Conservation (phyloP, 1,140 invertebrate species). For the Anoplophora glabripennis region DNA sequence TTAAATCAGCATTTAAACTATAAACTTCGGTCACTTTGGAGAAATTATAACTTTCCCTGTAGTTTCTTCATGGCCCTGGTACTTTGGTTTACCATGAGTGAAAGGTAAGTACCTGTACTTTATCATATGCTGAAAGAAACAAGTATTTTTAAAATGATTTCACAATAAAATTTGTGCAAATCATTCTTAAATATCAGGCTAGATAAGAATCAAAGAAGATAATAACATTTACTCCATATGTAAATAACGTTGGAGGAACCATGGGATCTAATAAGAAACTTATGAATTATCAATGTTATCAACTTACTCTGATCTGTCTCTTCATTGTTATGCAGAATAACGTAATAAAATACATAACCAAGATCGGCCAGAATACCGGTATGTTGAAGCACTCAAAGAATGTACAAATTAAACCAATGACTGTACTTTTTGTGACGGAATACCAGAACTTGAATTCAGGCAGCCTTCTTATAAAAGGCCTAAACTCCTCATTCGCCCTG, state of each 20-base stretch:
- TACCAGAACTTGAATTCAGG: slow-evolving; percentile 99
- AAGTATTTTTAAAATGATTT: slow-evolving; percentile 23
- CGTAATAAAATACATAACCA: slow-evolving; percentile 99
- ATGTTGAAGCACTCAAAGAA: slow-evolving; percentile 98
- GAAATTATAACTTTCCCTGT: slow-evolving; percentile 55
- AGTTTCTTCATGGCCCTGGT: slow-evolving; percentile 65
- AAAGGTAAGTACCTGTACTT: slow-evolving; percentile 98
- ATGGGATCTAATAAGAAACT: neutral
- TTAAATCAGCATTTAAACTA: neutral
- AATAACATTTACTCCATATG: no score
- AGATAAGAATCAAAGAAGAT: neutral
- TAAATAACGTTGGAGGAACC: neutral
- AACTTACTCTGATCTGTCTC: slow-evolving; percentile 93
- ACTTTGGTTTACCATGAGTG: slow-evolving; percentile 95
- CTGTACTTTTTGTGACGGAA: slow-evolving; percentile 92
- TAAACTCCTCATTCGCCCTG: slow-evolving; percentile 93
- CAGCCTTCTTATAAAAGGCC: slow-evolving; percentile 95
- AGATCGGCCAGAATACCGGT: slow-evolving; percentile 99
- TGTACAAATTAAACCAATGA: slow-evolving; percentile 88
- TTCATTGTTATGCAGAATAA: slow-evolving; percentile 99
- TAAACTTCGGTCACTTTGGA: slow-evolving; percentile 29
- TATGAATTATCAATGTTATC: neutral
- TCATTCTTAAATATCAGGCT: neutral
- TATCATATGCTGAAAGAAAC: slow-evolving; percentile 94
- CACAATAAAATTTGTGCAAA: neutral